Percentiles rank a stretch among this genome's conserved stretches.
Conservation (phyloP, 2,113 vertebrate species). For the Rhagologus leucostigma region DNA sequence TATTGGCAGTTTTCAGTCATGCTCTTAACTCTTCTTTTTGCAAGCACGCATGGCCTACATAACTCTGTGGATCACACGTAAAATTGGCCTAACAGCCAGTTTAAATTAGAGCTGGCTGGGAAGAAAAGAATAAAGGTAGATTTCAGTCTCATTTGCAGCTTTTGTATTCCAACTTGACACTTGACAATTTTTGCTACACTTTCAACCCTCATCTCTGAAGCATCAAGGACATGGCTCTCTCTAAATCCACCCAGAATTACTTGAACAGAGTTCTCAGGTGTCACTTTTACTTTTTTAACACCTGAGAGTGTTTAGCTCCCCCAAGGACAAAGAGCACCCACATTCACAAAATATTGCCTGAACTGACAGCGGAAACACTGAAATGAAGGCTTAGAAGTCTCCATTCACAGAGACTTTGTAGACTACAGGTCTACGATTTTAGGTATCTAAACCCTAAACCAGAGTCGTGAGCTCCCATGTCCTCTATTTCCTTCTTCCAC, state of each 20-base stretch:
- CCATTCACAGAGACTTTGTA: neutral
- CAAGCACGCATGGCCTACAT: fast-evolving
- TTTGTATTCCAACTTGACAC: neutral
- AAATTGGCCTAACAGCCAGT: neutral
- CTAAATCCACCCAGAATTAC: neutral
- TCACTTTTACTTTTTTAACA: neutral
- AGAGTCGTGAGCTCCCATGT: neutral
- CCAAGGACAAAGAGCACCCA: neutral
- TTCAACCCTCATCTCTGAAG: neutral
- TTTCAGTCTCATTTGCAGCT: neutral
- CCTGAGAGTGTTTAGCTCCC: neutral
- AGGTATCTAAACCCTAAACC: neutral
- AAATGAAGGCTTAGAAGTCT: neutral
- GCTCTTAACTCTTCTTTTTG: neutral
- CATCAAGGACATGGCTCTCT: neutral
- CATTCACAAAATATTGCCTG: neutral
- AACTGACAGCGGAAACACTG: neutral
- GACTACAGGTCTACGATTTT: neutral
- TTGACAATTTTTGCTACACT: neutral
- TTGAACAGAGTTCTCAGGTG: neutral
- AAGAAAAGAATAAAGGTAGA: neutral
- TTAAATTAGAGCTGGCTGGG: neutral
- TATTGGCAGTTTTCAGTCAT: neutral
- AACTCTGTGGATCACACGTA: neutral
- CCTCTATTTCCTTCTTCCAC: neutral